These are phyloP conservation scores for Keiferia lycopersicella DNA, from an alignment of 2,888 invertebrate species.

Conservation along the genomic window DNA sequence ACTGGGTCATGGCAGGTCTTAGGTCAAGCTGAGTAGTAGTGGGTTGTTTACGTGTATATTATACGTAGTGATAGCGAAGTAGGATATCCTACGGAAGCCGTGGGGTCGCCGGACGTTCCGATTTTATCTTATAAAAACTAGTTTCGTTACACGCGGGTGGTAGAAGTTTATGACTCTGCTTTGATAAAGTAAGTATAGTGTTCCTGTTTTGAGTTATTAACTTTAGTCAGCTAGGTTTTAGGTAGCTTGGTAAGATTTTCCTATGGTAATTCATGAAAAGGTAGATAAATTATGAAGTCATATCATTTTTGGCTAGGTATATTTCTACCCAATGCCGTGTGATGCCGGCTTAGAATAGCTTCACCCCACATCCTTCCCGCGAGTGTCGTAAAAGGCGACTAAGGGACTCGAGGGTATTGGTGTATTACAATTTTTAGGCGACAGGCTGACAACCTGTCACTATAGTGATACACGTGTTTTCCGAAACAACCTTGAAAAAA, in stretches of 20 bases:
- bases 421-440: no score
- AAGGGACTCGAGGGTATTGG: no score
- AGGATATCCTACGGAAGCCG: slow-evolving; percentile 64
- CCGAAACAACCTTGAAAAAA: no score
- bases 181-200: neutral
- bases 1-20: slow-evolving; percentile 38
- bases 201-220: neutral
- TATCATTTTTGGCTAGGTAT: no score
- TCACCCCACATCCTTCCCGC: no score
- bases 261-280: neutral
- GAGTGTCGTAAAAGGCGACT: no score
- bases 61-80: slow-evolving; percentile 54
- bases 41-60: neutral
- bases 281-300: neutral
- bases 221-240: slow-evolving; percentile 3
- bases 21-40: slow-evolving; percentile 46
- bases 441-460: no score
- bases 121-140: slow-evolving; percentile 55
- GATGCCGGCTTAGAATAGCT: no score
- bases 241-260: neutral
- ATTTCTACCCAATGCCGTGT: no score
- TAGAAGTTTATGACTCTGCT: slow-evolving; percentile 41
- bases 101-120: slow-evolving; percentile 43
- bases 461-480: no score
- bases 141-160: slow-evolving; percentile 36